phyloP scores from a whole-genome alignment of 1,140 invertebrate genomes.

The Achatina immaculata region DNA sequence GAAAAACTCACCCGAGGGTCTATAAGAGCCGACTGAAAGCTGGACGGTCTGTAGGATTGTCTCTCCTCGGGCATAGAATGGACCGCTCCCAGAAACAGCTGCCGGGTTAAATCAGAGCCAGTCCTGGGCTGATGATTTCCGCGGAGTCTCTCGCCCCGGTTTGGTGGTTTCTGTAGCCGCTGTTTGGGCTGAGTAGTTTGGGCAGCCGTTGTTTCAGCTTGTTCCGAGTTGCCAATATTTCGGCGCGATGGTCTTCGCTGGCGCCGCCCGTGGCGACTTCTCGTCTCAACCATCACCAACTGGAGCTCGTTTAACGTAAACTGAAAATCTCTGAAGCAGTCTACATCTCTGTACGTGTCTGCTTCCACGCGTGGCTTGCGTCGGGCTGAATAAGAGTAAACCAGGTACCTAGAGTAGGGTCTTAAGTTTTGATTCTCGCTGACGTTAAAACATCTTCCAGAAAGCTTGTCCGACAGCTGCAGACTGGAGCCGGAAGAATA shows the following conservation, averaged over 20 bases:
- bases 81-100: slow-evolving; percentile 26
- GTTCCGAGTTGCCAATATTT: too few species aligned
- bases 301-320: slow-evolving; percentile 77
- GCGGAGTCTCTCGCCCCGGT: too few species aligned
- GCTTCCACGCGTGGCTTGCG: neutral
- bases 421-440: slow-evolving; percentile 41
- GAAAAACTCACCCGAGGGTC: neutral
- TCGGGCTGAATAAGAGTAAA: slow-evolving; percentile 49
- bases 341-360: slow-evolving; percentile 42
- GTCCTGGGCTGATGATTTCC: too few species aligned
- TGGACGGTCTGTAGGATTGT: slow-evolving; percentile 10
- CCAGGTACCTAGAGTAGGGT: slow-evolving; percentile 53
- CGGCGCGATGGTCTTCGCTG: too few species aligned
- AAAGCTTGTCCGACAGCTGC: slow-evolving; percentile 67
- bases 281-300: slow-evolving; percentile 75
- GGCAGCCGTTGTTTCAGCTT: too few species aligned
- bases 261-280: neutral
- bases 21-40: slow-evolving; percentile 24
- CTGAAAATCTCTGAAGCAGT: slow-evolving; percentile 74
- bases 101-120: neutral
- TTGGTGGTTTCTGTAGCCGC: neutral
- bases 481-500: slow-evolving; percentile 71
- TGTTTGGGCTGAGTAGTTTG: neutral
- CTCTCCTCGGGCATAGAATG: slow-evolving; percentile 24
- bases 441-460: slow-evolving; percentile 53